Base-by-base conservation (phyloP, 2,888 invertebrate genomes). In the Drosophila demipolita region DNA sequence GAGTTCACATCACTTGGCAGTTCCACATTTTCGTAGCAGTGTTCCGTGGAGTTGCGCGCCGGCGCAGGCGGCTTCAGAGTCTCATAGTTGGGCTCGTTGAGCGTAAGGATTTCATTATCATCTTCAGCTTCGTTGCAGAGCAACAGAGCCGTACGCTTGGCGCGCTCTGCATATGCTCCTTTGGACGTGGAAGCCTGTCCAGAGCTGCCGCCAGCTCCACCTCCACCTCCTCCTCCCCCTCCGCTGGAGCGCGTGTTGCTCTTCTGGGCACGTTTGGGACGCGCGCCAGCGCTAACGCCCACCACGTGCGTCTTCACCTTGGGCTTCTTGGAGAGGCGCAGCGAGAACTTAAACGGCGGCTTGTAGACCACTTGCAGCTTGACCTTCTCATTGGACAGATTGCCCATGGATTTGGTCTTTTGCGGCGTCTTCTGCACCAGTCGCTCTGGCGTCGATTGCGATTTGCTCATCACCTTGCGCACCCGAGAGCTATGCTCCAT, bases 351-450 rank as follows among this genome's bases (percentile, higher is more conserved):
- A 93, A 97, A 97, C 15, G 97, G 97, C 59, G 97, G 97, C 91
- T 97, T 97, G 92, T 97, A 97, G 33, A 97, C 96, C 40, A 97
- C 97, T 93, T 97, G 97, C 29, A 97, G 93, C 78, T 96, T 95
- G 15, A 97, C 95, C 91, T 96, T 96, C 69, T 95, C 95, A 83
- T 95, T 95, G 42, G 92, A 90, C 45, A 96, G 94, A 88, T 96
- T 96, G 23, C 96, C 96, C 72, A 96, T 95, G 86, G 96, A 96
- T 87, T 96, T 96, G 80, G 95, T 95, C 85, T 95, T 95, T 66
- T 94, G 94, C 2, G 95, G 94, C 48, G 94, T 94, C 80, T 95
- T 95, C 71, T 94, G 94, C 1, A 95, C 95, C 54, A 97, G 94
- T 29, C 96, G 96, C 3, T 96, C 95, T 0, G 97, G 97, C 1